Base-by-base conservation (phyloP, 2,113 vertebrate species). In the Pelecanus crispus region DNA sequence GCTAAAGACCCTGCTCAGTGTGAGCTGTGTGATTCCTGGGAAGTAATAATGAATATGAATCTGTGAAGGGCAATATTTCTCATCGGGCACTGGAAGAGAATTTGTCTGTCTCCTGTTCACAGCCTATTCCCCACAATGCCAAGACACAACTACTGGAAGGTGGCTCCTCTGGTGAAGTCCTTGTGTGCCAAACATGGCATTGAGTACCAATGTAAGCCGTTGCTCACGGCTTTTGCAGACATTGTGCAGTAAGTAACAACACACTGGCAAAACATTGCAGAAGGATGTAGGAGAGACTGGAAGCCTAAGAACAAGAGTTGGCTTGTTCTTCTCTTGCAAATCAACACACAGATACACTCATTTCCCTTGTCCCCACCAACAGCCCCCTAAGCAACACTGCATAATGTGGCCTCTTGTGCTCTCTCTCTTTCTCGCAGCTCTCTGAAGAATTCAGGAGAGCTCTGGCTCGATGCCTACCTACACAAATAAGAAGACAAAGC, bases 381-480 rank as follows among this genome's bases (percentile, higher is more conserved):
- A 5, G 12, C 21, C 18, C 18, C n/a, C 49, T 56, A 31, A 78
- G 62, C 36, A 81, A 40, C 13, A 4, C 31, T 74, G 36, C 4
- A n/a, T 72, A 24, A 77, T 1, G 9, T 22, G 32, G 7, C 17
- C 31, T 61, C 44, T 65, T 36, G 11, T 5, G 6, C n/a, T 86
- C 45, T 70, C 5, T 74, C 10, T 83, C 42, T 56, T 31, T 83
- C 40, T 56, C 53, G 15, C 95, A 98, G 98, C 83, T 98, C 98
- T 36, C 97, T 98, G 81, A 98, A 97, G 96, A 96, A 96, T 72
- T 98, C 97, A 0, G 98, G 98, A 75, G 97, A 98, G 59, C 97
- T 98, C 81, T 98, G 98, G 98, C 96, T 98, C 3, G 98, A 98
- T 17, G 98, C 98, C 66, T 98, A 98, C 65, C 97, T 98, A 17